Base-by-base conservation (phyloP, 1,140 invertebrate species). In the Drosophila ogumai region DNA sequence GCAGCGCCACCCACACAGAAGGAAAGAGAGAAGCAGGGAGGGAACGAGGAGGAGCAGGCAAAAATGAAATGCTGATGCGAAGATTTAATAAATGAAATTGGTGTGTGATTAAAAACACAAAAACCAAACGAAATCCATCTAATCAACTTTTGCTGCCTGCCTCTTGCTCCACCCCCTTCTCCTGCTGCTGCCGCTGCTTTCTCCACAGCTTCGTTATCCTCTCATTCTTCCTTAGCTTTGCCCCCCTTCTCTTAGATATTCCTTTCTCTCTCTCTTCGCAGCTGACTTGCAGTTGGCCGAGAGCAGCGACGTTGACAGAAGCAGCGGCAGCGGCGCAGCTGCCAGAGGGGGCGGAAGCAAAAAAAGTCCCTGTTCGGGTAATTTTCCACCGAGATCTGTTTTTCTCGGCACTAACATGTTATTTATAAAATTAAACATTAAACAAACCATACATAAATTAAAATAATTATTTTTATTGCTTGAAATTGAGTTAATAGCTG, bases 21-120 rank as follows among this genome's bases (percentile, higher is more conserved):
- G 28, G 8, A 46, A 3, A 47, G n/a, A 38, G 36, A 36, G 41
- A 41, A 43, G 19, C 22, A 9, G 40, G 40, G n/a, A 12, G 49
- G 57, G 28, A 52, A 41, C 38, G 49, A 47, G n/a, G 22, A 58
- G 17, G 52, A 59, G 43, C 32, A 71, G 81, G 77, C 67, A 88
- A 79, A 90, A 90, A 90, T 90, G 85, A 90, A 90, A 87, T 92
- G 91, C 91, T 92, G 91, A 92, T 92, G 91, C 91, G 87, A 92
- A 92, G 91, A 92, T 92, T 92, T 92, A 92, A 92, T 92, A 92
- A 92, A 92, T 92, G 91, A 92, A 92, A 92, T 92, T 92, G 91
- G 91, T 92, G 91, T 92, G 91, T 92, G 91, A 92, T 92, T 92
- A 92, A 92, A 92, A 92, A 92, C 91, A 92, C 91, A 92, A 92